phyloP scores from a whole-genome alignment of 2,113 vertebrate species.

The Microtus montanus region DNA sequence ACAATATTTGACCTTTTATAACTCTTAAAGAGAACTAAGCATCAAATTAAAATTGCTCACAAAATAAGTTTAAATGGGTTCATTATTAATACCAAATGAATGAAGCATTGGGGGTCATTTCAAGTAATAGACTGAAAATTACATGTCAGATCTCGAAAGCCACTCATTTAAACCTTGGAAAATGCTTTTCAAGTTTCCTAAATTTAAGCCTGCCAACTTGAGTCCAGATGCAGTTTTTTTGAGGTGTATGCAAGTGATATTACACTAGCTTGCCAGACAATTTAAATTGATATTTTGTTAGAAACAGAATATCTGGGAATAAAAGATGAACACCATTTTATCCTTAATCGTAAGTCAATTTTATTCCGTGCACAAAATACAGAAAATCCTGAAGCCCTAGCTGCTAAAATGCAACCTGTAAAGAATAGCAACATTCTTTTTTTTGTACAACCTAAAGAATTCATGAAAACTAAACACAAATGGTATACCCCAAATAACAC shows the following conservation, averaged over 20 bases:
- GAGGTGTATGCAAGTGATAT: not conserved
- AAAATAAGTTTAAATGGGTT: conserved; percentile 22
- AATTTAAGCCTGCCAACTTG: conserved; percentile 59
- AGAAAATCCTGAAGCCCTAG: conserved; percentile 48
- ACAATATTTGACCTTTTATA: conserved; percentile 1
- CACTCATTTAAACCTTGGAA: conserved; percentile 47
- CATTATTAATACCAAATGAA: conserved; percentile 57
- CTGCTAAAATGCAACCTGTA: conserved; percentile 48
- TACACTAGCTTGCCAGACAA: conserved; percentile 47
- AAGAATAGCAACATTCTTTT: conserved; percentile 33
- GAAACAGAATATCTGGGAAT: conserved; percentile 30
- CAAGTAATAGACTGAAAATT: conserved; percentile 56
- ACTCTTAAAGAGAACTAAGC: not conserved
- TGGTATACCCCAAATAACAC: not conserved
- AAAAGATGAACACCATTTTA: conserved; percentile 66
- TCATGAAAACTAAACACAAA: not conserved
- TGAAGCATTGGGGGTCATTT: not conserved
- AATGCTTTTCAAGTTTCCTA: conserved; percentile 15
- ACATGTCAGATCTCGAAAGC: not conserved
- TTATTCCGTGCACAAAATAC: conserved; percentile 47
- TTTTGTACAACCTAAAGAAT: not conserved
- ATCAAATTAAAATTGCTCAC: conserved; percentile 16
- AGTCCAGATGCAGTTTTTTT: conserved; percentile 42
- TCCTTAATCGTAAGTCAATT: conserved; percentile 69
- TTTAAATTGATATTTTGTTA: conserved; percentile 77